Evolutionary conservation across 2,113 vertebrate genomes (phyloP).

Genomic region (Eolophus roseicapilla): DNA sequence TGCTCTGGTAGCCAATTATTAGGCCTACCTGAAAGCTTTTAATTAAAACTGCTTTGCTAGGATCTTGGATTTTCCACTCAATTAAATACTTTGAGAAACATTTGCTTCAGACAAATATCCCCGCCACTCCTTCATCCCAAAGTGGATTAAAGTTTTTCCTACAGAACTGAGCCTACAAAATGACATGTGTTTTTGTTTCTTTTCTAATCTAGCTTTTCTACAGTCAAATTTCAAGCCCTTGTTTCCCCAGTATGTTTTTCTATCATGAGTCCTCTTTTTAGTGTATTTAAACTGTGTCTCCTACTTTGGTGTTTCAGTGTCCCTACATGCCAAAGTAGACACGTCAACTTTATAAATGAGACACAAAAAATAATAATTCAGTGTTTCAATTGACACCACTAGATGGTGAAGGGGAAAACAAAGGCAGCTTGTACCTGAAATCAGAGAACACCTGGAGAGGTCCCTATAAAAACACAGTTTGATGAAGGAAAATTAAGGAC

Average conservation of each 20-base stretch:
- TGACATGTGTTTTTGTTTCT: neutral
- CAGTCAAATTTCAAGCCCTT: neutral
- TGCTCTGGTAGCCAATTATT: neutral
- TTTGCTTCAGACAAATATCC: neutral
- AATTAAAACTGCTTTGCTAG: neutral
- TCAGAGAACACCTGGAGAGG: neutral
- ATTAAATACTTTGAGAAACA: neutral
- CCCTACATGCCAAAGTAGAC: neutral
- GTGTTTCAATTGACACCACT: neutral
- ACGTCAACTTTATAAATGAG: neutral
- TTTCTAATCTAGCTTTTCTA: neutral
- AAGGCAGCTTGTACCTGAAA: neutral
- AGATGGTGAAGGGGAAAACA: neutral
- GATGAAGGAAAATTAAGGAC: neutral
- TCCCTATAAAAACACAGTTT: neutral
- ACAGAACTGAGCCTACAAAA: neutral
- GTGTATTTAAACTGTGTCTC: neutral
- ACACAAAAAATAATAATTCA: neutral
- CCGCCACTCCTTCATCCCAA: fast-evolving
- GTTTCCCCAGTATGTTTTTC: neutral
- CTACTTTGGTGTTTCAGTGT: neutral
- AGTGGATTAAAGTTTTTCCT: neutral
- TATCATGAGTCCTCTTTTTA: neutral
- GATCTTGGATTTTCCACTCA: neutral
- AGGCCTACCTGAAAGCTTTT: neutral